Evolutionary conservation across 1,140 invertebrate genomes (phyloP), one percentile per base, ranked within the genome.

Genomic region (Hylyphantes graminicola): DNA sequence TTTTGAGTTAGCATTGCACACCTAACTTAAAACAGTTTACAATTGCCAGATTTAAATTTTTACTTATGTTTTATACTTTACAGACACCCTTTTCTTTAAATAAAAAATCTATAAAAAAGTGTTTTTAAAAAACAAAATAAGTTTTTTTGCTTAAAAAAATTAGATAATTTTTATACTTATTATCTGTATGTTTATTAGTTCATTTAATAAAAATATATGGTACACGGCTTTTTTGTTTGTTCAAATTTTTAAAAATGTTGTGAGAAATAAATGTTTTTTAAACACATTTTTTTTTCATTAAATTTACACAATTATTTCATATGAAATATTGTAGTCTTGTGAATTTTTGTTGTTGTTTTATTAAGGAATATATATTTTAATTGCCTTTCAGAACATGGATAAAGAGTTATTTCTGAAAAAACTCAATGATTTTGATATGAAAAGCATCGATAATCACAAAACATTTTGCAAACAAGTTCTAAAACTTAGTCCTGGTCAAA

Each of bases 381-480:
- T 35, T 82, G 0, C 11, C 67, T 55, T 51, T 0, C 15, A 93
- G 64, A 90, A 90, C 55, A 87, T 86, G 84, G 85, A 87, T 61
- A 84, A 68, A 13, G 85, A 86, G 65, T 63, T 86, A 57, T 88
- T 88, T 61, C 75, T 86, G 13, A 77, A 88, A 55, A 75, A 87
- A 51, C 86, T 88, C 11, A 78, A 87, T 61, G 81, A 83, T 54
- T 85, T 81, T 11, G 85, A 87, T 48, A 35, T 55, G 2, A 61
- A 79, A 19, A 13, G 55, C 51, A 76, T 88, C 2, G 35, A 84
- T 51, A 83, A 88, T 10, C 91, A 94, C 85, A 86, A 87, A 72
- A 77, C 89, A 21, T 94, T 93, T 86, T 88, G 87, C 10, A 89
- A 91, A 77, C 89, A 89, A 61, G 89, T 91, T n/a, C 87, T 94